These are phyloP conservation scores for Lysandra coridon DNA, from an alignment of 2,888 invertebrate species.

Conservation along the genomic window DNA sequence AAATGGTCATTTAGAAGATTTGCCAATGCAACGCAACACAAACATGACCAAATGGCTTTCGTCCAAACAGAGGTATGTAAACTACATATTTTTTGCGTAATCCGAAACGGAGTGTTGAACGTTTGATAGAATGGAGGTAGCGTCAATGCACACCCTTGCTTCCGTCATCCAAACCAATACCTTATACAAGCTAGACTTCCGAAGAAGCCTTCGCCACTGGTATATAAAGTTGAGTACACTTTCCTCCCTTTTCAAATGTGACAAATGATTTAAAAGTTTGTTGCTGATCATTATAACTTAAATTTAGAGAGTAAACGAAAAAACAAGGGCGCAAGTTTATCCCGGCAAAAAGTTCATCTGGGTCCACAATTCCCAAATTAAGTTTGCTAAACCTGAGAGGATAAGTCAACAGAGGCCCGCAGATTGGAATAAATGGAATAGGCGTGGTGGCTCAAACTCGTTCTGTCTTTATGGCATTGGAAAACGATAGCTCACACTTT, in stretches of 20 bases:
- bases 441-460: constrained; percentile 51
- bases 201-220: too few species aligned
- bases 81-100: too few species aligned
- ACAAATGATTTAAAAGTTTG: not conserved
- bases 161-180: too few species aligned
- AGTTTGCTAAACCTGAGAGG: constrained; percentile 48
- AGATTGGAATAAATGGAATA: constrained; percentile 51
- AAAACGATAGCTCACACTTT: constrained; percentile 49
- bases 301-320: constrained; percentile 1
- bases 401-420: constrained; percentile 54
- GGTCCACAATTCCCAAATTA: constrained; percentile 54
- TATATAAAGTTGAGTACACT: too few species aligned
- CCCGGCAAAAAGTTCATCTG: constrained; percentile 50
- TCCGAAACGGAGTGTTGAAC: too few species aligned
- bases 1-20: too few species aligned
- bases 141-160: too few species aligned
- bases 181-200: too few species aligned
- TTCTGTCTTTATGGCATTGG: constrained; percentile 56
- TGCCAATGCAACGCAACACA: too few species aligned
- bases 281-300: not conserved
- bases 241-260: not conserved
- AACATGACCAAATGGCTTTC: too few species aligned
- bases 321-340: constrained; percentile 38
- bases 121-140: too few species aligned
- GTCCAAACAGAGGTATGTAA: too few species aligned